Percentiles rank a stretch among this genome's conserved stretches.
phyloP scores from a whole-genome alignment of 92 coral and sea anemone species.

The Isaurus tuberculatus region DNA sequence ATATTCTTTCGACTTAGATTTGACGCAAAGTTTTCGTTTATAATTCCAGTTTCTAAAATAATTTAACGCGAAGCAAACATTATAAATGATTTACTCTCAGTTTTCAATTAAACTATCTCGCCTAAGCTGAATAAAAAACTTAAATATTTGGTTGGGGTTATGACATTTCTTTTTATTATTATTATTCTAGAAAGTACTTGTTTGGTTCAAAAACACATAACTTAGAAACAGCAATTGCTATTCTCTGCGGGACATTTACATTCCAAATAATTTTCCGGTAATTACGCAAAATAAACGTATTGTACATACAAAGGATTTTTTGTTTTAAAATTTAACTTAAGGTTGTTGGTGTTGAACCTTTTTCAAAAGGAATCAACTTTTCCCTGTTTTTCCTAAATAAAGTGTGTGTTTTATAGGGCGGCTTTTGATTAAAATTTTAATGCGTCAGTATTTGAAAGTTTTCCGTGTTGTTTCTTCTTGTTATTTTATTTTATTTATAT shows the following conservation, averaged over 20 bases:
- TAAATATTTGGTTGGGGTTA: too few species aligned
- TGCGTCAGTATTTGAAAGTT: neutral
- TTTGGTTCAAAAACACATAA: too few species aligned
- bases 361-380: neutral
- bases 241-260: neutral
- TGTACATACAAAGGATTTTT: neutral
- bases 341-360: neutral
- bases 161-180: too few species aligned
- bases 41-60: too few species aligned
- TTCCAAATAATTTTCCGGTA: constrained; percentile 8
- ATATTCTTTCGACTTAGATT: too few species aligned
- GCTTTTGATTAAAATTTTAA: neutral
- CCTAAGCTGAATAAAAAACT: too few species aligned
- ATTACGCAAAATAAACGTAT: neutral
- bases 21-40: too few species aligned
- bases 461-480: neutral
- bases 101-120: too few species aligned
- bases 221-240: neutral
- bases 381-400: neutral
- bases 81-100: too few species aligned
- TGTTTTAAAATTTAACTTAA: neutral
- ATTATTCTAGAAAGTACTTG: too few species aligned
- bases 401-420: neutral
- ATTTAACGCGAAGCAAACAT: too few species aligned
- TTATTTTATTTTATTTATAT: too few species aligned